phyloP scores from a whole-genome alignment of 2,888 invertebrate species.

The Marronus borbonicus region DNA sequence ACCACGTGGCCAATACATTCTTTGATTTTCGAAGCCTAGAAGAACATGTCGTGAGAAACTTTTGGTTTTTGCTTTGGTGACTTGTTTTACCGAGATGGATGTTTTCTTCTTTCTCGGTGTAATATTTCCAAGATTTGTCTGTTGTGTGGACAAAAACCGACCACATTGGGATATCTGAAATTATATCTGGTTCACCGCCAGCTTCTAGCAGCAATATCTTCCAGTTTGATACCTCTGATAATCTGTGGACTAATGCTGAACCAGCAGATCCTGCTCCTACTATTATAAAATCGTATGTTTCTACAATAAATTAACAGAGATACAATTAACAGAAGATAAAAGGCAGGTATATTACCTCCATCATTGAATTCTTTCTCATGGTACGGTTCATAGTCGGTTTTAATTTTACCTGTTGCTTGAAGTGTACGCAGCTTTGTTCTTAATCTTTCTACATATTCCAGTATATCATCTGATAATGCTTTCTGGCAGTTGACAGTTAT shows the following conservation, averaged over 20 bases:
- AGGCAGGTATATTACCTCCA: slow-evolving; percentile 1
- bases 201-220: slow-evolving; percentile 79
- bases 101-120: slow-evolving; percentile 69
- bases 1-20: slow-evolving; percentile 49
- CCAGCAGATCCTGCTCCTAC: slow-evolving; percentile 44
- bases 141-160: slow-evolving; percentile 70
- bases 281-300: slow-evolving; percentile 57
- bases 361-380: not conserved
- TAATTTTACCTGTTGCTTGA: not conserved
- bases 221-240: slow-evolving; percentile 65
- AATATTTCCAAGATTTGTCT: slow-evolving; percentile 61
- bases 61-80: too few species aligned
- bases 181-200: slow-evolving; percentile 71
- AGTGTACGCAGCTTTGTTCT: not conserved
- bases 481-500: slow-evolving; percentile 61
- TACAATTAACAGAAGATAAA: not conserved
- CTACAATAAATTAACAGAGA: slow-evolving; percentile 25
- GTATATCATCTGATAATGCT: not conserved
- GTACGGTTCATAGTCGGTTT: slow-evolving; percentile 7
- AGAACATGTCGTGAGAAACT: too few species aligned
- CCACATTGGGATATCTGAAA: slow-evolving; percentile 72
- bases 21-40: slow-evolving; percentile 66
- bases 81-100: slow-evolving; percentile 64
- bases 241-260: slow-evolving; percentile 35
- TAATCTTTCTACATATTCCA: not conserved